Evolutionary conservation across 2,797 vertebrate genomes (phyloP).

Genomic region (Alfaro cultratus): DNA sequence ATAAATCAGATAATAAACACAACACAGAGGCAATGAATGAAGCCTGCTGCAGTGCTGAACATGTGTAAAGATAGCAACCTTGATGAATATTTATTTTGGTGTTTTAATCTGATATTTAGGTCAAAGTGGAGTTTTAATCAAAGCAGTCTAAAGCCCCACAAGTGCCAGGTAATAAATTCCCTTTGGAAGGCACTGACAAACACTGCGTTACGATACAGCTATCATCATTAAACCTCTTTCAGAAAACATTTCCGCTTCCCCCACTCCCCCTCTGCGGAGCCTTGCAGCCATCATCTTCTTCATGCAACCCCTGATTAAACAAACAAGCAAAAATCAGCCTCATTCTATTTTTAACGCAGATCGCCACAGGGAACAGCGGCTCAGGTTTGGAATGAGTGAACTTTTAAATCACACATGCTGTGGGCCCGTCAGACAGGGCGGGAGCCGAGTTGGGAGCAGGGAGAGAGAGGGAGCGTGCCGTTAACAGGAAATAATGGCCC

Average conservation of each 20-base stretch:
- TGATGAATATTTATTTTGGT: slow-evolving; percentile 14
- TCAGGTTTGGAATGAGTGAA: slow-evolving; percentile 71
- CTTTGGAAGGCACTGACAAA: slow-evolving; percentile 30
- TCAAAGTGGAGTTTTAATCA: slow-evolving; percentile 10
- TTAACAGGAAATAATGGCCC: slow-evolving; percentile 85
- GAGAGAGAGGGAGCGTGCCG: slow-evolving; percentile 62
- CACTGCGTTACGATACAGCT: slow-evolving; percentile 27
- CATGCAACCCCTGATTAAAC: slow-evolving; percentile 54
- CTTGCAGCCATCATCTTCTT: slow-evolving; percentile 63
- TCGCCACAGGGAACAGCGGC: slow-evolving; percentile 64
- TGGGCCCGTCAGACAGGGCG: slow-evolving; percentile 66
- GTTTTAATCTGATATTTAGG: slow-evolving; percentile 18
- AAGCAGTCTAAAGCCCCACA: slow-evolving; percentile 5
- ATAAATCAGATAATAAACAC: background rate
- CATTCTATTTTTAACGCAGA: slow-evolving; percentile 68
- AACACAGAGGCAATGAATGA: slow-evolving; percentile 1
- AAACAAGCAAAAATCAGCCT: slow-evolving; percentile 62
- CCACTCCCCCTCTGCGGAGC: slow-evolving; percentile 29
- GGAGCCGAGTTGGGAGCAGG: slow-evolving; percentile 44
- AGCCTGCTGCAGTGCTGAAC: slow-evolving; percentile 3
- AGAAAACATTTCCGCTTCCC: slow-evolving; percentile 37
- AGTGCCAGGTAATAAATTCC: slow-evolving; percentile 14
- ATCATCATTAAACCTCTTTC: slow-evolving; percentile 46
- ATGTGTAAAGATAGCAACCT: slow-evolving; percentile 11
- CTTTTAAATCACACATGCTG: slow-evolving; percentile 75